Evolutionary conservation across 2,888 invertebrate species (phyloP).

Genomic region (Rhaphigaster nebulosa): DNA sequence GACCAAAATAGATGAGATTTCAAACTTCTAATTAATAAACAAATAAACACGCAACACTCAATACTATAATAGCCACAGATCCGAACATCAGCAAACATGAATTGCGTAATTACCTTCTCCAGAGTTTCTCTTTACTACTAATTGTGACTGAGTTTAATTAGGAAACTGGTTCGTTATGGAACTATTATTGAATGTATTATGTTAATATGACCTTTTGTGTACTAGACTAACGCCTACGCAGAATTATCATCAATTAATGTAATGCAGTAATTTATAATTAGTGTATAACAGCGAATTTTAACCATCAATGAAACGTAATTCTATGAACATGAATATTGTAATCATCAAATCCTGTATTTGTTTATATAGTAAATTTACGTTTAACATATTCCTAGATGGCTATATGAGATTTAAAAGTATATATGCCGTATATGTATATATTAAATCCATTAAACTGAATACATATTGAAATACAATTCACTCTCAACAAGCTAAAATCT

Average conservation of each 20-base stretch:
- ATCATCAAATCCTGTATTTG: too few relatives aligned
- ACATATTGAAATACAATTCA: too few relatives aligned
- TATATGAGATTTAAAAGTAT: too few relatives aligned
- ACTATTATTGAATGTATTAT: neutral
- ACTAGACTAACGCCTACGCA: neutral
- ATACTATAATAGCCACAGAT: neutral
- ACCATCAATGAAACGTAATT: neutral
- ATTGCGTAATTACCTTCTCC: neutral
- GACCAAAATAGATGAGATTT: neutral
- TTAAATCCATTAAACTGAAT: too few relatives aligned
- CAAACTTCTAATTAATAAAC: neutral
- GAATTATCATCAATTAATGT: neutral
- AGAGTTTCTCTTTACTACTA: neutral
- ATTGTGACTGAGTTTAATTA: neutral
- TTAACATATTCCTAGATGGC: too few relatives aligned
- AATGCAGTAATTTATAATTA: neutral
- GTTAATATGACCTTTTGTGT: neutral
- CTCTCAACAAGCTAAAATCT: too few relatives aligned
- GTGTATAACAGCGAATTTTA: neutral
- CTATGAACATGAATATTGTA: neutral
- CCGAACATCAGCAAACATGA: neutral
- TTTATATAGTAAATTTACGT: too few relatives aligned
- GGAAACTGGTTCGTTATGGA: neutral
- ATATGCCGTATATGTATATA: too few relatives aligned
- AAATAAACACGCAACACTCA: neutral